Base-by-base conservation (phyloP, 2,888 invertebrate species). In the Lasioglossum malachurum region DNA sequence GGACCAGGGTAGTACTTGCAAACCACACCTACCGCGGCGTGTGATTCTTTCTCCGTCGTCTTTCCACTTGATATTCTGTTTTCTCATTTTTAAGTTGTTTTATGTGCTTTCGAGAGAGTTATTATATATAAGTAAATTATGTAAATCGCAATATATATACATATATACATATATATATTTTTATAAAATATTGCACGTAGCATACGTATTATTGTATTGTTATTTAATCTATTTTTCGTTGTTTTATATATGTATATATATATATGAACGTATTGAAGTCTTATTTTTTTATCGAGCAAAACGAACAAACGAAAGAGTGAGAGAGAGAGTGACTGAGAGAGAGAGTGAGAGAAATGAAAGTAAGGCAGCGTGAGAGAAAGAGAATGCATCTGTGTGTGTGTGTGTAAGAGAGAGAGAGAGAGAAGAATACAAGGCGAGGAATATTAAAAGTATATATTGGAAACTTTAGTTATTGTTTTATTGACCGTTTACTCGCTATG, bases 101-200 rank as follows among this genome's bases (percentile, higher is more conserved):
- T 71, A 74, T 73, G 73, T 75, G 84, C 57, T 69, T 84, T 80
- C 35, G 73, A 84, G 27, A 85, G 79, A 79, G 41, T 85, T 84
- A 79, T 69, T 89, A 78, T 81, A 72, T 87, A 80, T 82, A 79
- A 80, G 73, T 88, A 80, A 89, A 84, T 87, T 84, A 86, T 60
- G 76, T 79, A 82, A 82, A 86, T 76, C 41, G 80, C 77, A 78
- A 82, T 31, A 60, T 27, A 78, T 31, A 49, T 27, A 78, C 23
- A 49, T 19, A 78, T 46, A 60, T 23, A 83, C n/a, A 80, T 64
- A 77, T n/a, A 72, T 72, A 60, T 76, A 71, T 49, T 81, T 85
- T 81, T 86, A 81, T 85, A 78, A 78, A 74, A 78, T 72, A 85
- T 86, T 71, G 44, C 71, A 57, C 38, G 75, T 75, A 85, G 75